phyloP scores from a whole-genome alignment of 1,140 invertebrate genomes.

The Saccostrea echinata region DNA sequence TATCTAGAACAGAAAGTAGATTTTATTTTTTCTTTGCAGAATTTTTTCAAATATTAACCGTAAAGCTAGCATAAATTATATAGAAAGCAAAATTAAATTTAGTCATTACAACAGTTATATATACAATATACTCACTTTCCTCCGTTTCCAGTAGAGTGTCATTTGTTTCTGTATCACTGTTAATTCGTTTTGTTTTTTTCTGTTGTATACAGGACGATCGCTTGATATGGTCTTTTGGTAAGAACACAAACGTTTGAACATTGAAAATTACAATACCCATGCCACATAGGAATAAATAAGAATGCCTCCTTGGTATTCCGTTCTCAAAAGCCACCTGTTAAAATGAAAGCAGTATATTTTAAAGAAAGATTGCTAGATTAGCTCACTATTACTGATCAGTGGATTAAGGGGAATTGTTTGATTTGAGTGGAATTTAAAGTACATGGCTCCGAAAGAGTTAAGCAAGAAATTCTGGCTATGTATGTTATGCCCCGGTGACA shows the following conservation, averaged over 20 bases:
- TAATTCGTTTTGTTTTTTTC: not conserved
- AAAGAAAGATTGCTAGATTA: too few species aligned
- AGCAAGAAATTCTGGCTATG: too few species aligned
- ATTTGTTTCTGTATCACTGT: not conserved
- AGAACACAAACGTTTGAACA: slow-evolving; percentile 20
- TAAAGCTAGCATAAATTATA: too few species aligned
- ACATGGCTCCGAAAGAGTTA: too few species aligned
- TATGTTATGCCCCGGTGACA: too few species aligned
- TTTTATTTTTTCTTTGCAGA: too few species aligned
- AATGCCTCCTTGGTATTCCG: not conserved
- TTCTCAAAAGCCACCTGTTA: slow-evolving; percentile 29
- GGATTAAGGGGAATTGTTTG: too few species aligned
- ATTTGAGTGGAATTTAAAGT: too few species aligned
- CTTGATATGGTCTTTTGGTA: slow-evolving; percentile 32
- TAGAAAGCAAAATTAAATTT: too few species aligned
- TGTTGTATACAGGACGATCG: not conserved
- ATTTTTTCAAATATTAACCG: too few species aligned
- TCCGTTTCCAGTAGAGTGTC: not conserved
- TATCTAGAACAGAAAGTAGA: not conserved
- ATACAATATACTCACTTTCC: not conserved
- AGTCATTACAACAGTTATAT: too few species aligned
- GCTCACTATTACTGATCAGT: too few species aligned
- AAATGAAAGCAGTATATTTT: not conserved
- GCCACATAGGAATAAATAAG: not conserved
- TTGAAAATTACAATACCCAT: slow-evolving; percentile 10